Percentiles rank a stretch among this genome's conserved stretches.
These are phyloP conservation scores for Asbolus verrucosus DNA, from an alignment of 1,140 invertebrate species.

Conservation along the genomic window DNA sequence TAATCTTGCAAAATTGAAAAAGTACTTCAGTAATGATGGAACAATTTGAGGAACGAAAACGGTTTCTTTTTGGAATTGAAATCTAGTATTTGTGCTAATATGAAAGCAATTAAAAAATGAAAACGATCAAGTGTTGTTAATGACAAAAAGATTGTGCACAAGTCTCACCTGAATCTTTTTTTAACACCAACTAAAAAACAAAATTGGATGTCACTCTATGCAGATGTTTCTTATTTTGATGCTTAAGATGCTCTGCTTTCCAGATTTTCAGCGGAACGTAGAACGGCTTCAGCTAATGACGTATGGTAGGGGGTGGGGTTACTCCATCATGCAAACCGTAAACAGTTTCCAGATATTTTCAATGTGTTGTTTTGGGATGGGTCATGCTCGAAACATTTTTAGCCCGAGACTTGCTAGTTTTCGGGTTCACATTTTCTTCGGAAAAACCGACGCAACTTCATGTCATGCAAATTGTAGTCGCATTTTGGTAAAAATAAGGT, in stretches of 20 bases:
- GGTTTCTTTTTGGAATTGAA: no score
- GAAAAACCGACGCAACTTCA: no score
- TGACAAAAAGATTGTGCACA: neutral
- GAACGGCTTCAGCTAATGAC: constrained; percentile 31
- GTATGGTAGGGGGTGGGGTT: constrained; percentile 37
- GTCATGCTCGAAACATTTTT: constrained; percentile 28
- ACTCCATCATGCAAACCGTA: constrained; percentile 40
- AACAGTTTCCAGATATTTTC: constrained; percentile 42
- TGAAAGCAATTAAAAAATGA: neutral
- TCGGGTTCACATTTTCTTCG: neutral
- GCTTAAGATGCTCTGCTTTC: constrained; percentile 25
- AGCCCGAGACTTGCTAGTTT: neutral
- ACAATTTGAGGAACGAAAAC: no score
- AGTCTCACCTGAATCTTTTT: constrained; percentile 13
- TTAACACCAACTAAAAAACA: neutral
- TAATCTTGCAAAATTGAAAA: no score
- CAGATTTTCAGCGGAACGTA: constrained; percentile 4
- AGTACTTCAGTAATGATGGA: no score
- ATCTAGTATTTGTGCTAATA: no score
- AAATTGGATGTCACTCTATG: constrained; percentile 4
- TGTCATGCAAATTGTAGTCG: no score
- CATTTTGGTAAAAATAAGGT: no score
- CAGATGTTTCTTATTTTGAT: constrained; percentile 17
- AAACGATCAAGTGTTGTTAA: constrained; percentile 3
- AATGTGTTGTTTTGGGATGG: constrained; percentile 18